These are phyloP conservation scores for Plebejus anna DNA, from an alignment of 2,888 invertebrate species.

Conservation along the genomic window DNA sequence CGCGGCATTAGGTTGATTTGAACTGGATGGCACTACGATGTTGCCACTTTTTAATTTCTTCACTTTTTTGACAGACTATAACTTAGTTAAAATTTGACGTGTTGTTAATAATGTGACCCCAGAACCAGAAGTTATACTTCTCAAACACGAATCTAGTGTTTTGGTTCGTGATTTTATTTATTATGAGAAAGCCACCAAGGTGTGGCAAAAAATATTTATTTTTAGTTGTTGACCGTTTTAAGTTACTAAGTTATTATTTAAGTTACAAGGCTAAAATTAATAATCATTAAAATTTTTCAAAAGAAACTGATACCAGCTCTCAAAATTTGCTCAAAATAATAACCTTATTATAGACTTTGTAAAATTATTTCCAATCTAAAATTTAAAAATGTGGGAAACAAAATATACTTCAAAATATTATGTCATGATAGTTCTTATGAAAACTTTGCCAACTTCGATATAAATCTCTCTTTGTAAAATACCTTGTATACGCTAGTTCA, in stretches of 20 bases:
- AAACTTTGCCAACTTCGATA: not conserved
- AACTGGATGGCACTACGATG: not conserved
- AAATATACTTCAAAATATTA: not conserved
- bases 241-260: no score
- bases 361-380: not conserved
- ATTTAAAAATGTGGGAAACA: not conserved
- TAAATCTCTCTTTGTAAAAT: not conserved
- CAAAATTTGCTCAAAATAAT: not conserved
- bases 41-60: no score
- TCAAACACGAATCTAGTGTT: not conserved
- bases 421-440: not conserved
- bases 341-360: not conserved
- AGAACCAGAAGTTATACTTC: not conserved
- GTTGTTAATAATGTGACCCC: not conserved
- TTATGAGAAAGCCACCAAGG: not conserved
- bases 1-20: no score
- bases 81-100: not conserved
- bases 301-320: not conserved
- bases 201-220: not conserved
- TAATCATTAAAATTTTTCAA: not conserved
- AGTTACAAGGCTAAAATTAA: no score
- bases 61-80: no score
- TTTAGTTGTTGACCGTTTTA: not conserved
- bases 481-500: not conserved
- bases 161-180: conserved; percentile 14